Evolutionary conservation across 2,888 invertebrate species (phyloP), one percentile per base, ranked within the genome.

Genomic region (Lobophora halterata): DNA sequence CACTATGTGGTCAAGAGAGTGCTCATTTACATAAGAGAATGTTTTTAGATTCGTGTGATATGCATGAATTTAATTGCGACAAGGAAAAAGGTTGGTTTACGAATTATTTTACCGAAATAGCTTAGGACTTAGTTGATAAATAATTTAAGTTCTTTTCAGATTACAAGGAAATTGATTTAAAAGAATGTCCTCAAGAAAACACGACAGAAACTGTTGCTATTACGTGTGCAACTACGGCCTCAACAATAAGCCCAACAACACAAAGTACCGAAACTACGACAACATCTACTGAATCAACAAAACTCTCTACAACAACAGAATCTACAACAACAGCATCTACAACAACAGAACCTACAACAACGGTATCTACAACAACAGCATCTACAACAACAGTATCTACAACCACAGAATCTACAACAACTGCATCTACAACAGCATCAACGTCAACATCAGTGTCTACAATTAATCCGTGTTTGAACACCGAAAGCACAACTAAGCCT

Each of bases 31-130:
- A 39, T 6, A 44, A 44, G 3, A 58, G 62, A 47, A 17, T 54
- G 8, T 83, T 83, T 57, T 31, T 71, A 14, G 82, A 82, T 20
- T 61, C 66, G 7, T 82, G 82, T 46, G 73, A 78, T 27, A 63
- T 79, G 61, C 55, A 56, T 23, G 81, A 82, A 51, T 71, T 65
- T 42, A 81, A 81, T 26, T 83, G 82, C 34, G 68, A 72, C 28
- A 37, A 70, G 34, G 50, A 55, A 3, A 61, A 53, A 65, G 60
- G 81, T 80, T 38, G 34, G 53, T 36, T n/a, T n/a, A n/a, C n/a
- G 17, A n/a, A 14, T 14, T 17, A 17, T 6, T 17, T 46, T 42
- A 17, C 45, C 61, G 62, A 31, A 3, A 8, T 62, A 47, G 23
- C 24, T 23, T 5, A n/a, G 25, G 46, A 38, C 32, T 43, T 25